Base-by-base conservation (phyloP, 2,888 invertebrate species). In the Nasonovia ribisnigri region DNA sequence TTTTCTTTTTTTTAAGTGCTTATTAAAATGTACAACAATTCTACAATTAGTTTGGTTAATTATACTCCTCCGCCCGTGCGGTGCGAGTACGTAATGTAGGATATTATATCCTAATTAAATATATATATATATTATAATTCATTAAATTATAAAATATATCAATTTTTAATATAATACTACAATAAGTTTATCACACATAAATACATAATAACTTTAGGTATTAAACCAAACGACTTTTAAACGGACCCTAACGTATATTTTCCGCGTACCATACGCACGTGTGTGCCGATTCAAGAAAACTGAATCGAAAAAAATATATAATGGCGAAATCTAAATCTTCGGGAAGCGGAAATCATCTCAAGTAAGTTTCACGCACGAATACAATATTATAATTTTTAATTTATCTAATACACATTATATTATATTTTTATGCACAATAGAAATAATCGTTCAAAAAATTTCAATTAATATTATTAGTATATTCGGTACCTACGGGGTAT, bases 261-360 rank as follows among this genome's bases (percentile, higher is more conserved):
- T 77, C 20, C 20, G 36, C 8, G 13, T 36, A 67, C 0, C 16
- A 46, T 10, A n/a, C 46, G 11, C 8, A 36, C 29, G 5, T 77
- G 26, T 29, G 36, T 48, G 46, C 36, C 90, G 67, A 90, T 48
- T 48, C n/a, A n/a, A 67, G 16, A 90, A 67, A 67, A 90, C 77
- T 26, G 20, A 51, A 60, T 29, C 24, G 36, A 29, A 88, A 77
- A 88, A 67, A 60, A 91, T 46, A 86, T 10, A 77, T 46, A 36
- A 93, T 93, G 93, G 84, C 93, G 20, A 93, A 93, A 43, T 93
- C 93, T n/a, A 93, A 93, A 57, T 67, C 93, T 16, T 46, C 54
- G 4, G 86, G 93, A 48, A 43, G 77, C 2, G 86, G 90, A 67
- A 60, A 20, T 90, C 93, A 93, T 51, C 36, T 90, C 90, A 93